Percentiles rank a stretch among this genome's conserved stretches.
Evolutionary conservation across 2,888 invertebrate species (phyloP).

Genomic region (Drosophila picticornis): DNA sequence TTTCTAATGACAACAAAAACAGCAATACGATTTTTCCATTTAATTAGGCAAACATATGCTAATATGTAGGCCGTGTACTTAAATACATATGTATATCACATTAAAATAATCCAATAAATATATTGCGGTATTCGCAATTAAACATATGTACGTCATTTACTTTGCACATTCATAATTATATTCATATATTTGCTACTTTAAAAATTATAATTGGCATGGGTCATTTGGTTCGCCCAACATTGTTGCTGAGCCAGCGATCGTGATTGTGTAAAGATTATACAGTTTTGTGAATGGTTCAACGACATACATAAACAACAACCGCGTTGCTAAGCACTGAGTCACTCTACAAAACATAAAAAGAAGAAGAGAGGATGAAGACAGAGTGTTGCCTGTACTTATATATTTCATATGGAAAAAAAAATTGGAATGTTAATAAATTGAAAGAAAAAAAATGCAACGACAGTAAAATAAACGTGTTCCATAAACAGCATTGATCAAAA

Average conservation of each 20-base stretch:
- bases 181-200: not conserved
- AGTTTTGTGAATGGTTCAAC: conserved; percentile 42
- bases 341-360: not conserved
- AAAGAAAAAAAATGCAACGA: not conserved
- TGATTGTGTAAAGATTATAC: not conserved
- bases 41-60: not conserved
- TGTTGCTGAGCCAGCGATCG: conserved; percentile 25
- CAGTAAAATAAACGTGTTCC: not conserved
- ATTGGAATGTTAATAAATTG: not conserved
- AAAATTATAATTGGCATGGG: not conserved
- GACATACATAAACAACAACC: conserved; percentile 7
- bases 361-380: not conserved
- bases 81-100: not conserved
- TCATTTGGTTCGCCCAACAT: conserved; percentile 16
- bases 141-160: not conserved
- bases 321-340: conserved; percentile 5
- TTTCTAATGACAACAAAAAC: not conserved
- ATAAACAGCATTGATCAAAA: not conserved
- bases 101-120: not conserved
- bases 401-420: not conserved
- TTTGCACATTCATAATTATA: not conserved
- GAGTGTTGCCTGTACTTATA: not conserved
- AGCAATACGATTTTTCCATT: not conserved
- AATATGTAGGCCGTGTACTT: not conserved
- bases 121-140: not conserved